Percentiles rank a stretch among this genome's conserved stretches.
phyloP scores from a whole-genome alignment of 1,140 invertebrate species.

The Archegozetes longisetosus region DNA sequence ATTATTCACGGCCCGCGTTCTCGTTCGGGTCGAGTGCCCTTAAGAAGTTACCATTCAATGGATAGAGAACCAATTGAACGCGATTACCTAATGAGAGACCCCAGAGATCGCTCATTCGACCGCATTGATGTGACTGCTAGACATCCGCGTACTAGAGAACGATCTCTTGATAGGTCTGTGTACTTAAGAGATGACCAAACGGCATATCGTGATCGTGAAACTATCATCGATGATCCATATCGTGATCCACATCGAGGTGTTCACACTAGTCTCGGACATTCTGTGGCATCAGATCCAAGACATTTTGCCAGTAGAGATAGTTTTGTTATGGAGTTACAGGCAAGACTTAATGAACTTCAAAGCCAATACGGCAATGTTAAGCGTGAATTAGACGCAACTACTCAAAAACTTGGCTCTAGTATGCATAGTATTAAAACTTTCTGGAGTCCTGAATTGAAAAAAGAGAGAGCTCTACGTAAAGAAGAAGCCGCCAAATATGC shows the following conservation, averaged over 20 bases:
- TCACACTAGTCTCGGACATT: background rate
- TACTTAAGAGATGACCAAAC: constrained; percentile 13
- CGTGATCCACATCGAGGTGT: background rate
- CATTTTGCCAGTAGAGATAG: constrained; percentile 17
- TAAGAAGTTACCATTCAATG: constrained; percentile 51
- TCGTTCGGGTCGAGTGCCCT: constrained; percentile 26
- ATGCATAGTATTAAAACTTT: constrained; percentile 99
- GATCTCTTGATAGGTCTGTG: constrained; percentile 39
- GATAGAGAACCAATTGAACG: constrained; percentile 40
- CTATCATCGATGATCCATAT: constrained; percentile 4
- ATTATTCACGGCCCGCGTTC: constrained; percentile 1
- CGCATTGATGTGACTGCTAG: constrained; percentile 19
- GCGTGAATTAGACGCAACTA: constrained; percentile 88
- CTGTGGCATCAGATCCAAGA: background rate
- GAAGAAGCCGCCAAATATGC: constrained; percentile 95
- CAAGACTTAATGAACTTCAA: constrained; percentile 85
- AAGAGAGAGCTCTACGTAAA: constrained; percentile 84
- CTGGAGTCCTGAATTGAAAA: constrained; percentile 98
- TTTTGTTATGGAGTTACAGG: constrained; percentile 71
- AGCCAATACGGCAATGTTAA: constrained; percentile 90
- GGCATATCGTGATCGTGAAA: constrained; percentile 2
- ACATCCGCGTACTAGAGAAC: constrained; percentile 29
- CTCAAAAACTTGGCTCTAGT: constrained; percentile 92
- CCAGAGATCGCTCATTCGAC: constrained; percentile 31
- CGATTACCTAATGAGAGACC: constrained; percentile 59